Conservation (phyloP, 2,888 invertebrate genomes). For the Pachliopta kotzebuea region DNA sequence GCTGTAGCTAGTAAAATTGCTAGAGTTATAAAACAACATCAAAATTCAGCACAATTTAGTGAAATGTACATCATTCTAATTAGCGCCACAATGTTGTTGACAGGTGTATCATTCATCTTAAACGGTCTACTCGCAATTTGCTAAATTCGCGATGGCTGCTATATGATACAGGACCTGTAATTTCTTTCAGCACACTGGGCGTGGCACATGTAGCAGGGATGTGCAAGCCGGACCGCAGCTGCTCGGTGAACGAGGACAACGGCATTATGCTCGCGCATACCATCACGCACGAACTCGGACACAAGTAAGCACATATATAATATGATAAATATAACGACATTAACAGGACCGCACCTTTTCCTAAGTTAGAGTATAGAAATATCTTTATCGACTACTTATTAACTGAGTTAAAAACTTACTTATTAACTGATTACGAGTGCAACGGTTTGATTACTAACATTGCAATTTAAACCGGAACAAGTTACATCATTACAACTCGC, state of each 20-base stretch:
- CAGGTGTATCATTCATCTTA: no score
- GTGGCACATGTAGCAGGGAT: constrained; percentile 94
- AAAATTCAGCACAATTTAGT: no score
- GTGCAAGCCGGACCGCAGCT: constrained; percentile 91
- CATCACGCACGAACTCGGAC: constrained; percentile 94
- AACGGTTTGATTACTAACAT: not conserved
- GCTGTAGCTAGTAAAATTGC: no score
- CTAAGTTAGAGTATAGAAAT: not conserved
- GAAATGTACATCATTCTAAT: no score
- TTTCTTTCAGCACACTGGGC: constrained; percentile 85
- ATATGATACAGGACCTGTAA: constrained; percentile 8
- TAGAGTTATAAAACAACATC: no score
- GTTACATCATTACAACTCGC: not conserved
- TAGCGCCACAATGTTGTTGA: no score
- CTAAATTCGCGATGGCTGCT: constrained; percentile 1
- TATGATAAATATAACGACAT: not conserved
- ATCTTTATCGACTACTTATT: not conserved
- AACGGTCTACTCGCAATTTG: not conserved
- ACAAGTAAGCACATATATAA: constrained; percentile 85
- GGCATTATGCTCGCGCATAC: constrained; percentile 94
- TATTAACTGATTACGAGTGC: no score
- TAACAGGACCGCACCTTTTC: not conserved
- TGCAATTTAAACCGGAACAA: constrained; percentile 3
- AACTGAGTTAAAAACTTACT: not conserved
- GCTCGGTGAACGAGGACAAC: constrained; percentile 95